Conservation (phyloP, 2,888 invertebrate species). For the Ornithoptera priamus region DNA sequence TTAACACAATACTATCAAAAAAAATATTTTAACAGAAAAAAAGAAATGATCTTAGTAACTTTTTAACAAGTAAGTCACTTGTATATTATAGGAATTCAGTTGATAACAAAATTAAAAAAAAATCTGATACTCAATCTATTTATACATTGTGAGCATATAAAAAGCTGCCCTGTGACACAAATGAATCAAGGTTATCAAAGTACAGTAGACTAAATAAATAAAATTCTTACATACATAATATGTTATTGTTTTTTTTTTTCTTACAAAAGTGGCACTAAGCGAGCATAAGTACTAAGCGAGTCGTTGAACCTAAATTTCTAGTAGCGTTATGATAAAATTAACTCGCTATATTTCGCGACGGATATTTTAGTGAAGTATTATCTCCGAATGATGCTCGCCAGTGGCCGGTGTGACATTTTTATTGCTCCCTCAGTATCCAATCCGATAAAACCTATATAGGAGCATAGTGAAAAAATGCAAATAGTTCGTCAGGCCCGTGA, state of each 20-base stretch:
- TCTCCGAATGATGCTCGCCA: conserved; percentile 57
- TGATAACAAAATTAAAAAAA: not conserved
- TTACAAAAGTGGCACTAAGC: conserved; percentile 4
- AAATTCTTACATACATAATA: conserved; percentile 9
- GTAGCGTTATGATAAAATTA: conserved; percentile 27
- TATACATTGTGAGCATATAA: not conserved
- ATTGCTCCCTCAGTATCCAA: conserved; percentile 42
- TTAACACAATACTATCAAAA: too few species aligned
- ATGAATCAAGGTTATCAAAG: conserved; percentile 2
- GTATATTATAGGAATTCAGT: not conserved
- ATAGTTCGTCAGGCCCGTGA: conserved; percentile 32
- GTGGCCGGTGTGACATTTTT: conserved; percentile 51
- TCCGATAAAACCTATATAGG: conserved; percentile 36
- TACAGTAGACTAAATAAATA: not conserved
- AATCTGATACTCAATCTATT: conserved; percentile 1
- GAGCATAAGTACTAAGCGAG: conserved; percentile 1
- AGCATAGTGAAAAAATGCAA: conserved; percentile 35
- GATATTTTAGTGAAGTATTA: conserved; percentile 49
- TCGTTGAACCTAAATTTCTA: conserved; percentile 29
- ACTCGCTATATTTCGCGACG: conserved; percentile 42
- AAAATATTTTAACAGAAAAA: too few species aligned
- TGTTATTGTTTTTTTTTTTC: conserved; percentile 7
- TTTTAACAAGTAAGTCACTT: not conserved
- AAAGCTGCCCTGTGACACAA: not conserved
- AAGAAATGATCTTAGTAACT: not conserved